These are phyloP conservation scores for Megaceryle alcyon DNA, from an alignment of 2,797 vertebrate genomes.

Conservation along the genomic window DNA sequence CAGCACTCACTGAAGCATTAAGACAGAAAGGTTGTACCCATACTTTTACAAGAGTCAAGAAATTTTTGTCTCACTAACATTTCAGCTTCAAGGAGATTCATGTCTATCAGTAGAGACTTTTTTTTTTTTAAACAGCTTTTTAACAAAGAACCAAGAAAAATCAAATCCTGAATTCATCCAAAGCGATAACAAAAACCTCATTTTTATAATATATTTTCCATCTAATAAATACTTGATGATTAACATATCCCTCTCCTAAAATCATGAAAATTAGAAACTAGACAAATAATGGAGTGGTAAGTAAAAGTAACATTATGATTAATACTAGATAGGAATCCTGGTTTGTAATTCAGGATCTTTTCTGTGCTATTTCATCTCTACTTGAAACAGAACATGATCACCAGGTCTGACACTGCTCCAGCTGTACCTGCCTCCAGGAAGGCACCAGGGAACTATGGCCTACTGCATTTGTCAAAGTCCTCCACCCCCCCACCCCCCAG, in stretches of 20 bases:
- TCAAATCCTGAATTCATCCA: not conserved
- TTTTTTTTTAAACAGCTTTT: not conserved
- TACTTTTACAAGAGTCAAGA: not conserved
- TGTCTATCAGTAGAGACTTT: not conserved
- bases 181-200: not conserved
- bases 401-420: not conserved
- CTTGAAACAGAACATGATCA: accelerated
- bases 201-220: not conserved
- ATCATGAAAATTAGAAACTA: not conserved
- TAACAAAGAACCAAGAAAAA: not conserved
- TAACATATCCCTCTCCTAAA: not conserved
- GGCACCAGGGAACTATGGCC: not conserved
- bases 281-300: not conserved
- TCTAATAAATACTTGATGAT: not conserved
- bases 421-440: not conserved
- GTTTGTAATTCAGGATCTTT: not conserved
- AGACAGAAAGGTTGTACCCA: not conserved
- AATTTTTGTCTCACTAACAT: not conserved
- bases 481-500: not conserved
- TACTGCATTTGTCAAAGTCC: accelerated
- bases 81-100: not conserved
- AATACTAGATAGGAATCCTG: not conserved
- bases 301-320: not conserved
- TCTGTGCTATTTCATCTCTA: not conserved
- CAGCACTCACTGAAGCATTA: not conserved